Base-by-base conservation (phyloP, 2,888 invertebrate species). In the Clanis bilineata region DNA sequence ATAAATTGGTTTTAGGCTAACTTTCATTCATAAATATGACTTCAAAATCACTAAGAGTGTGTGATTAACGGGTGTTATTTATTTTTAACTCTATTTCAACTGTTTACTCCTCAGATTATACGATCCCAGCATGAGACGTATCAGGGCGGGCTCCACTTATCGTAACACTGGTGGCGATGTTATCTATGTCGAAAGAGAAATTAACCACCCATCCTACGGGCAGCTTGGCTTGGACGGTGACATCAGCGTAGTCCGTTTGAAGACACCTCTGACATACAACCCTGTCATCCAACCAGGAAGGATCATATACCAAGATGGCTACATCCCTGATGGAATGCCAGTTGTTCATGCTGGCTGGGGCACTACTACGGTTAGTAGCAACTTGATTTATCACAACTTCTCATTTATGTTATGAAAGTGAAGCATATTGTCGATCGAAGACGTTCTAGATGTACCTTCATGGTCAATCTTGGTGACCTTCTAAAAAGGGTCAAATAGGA, bases 101-200 rank as follows among this genome's bases (percentile, higher is more conserved):
- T n/a, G n/a, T 28, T 12, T 39, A 2, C 3, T 60, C 70, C 70
- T 0, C 68, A 83, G 83, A 2, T 47, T 60, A 0, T 83, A 74
- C 59, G 2, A 59, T 0, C 65, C 73, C 0, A 10, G 28, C 0
- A 51, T 57, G 18, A 81, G 85, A 4, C 85, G 86, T 3, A 72
- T 86, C 61, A 69, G 87, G n/a, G 83, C 82, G 5, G 88, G 88
- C 1, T 61, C 79, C 9, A 79, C 80, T 0, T 70, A 66, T 64
- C 79, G 84, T 4, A 79, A 81, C 63, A 61, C 60, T 0, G 87
- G 87, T 0, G 88, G 89, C 0, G 61, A 70, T 3, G 21, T 88
- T 6, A n/a, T 59, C 22, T 44, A 71, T 21, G 70, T 83, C 0
- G 7, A 22, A 0, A 12, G 28, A 0, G 74, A 64, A 2, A 60